These are phyloP conservation scores for Chrysopilus asiliformis DNA, from an alignment of 2,888 invertebrate genomes.

Conservation along the genomic window DNA sequence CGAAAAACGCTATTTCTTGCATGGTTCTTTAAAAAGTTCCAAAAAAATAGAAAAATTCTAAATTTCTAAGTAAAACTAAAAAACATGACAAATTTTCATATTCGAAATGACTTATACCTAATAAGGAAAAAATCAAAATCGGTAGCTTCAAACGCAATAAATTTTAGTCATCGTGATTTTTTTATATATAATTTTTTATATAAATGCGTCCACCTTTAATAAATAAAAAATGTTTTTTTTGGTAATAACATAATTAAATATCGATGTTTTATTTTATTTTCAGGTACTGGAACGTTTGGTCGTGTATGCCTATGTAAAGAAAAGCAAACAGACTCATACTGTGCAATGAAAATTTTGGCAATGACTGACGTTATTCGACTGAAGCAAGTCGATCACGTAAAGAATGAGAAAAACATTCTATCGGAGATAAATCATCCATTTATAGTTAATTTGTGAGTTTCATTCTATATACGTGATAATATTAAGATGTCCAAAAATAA, in stretches of 20 bases:
- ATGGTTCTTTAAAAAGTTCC: too few species aligned
- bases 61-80: too few species aligned
- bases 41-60: too few species aligned
- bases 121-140: too few species aligned
- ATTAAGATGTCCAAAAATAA: neutral
- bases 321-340: constrained; percentile 63
- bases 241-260: neutral
- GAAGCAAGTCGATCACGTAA: constrained; percentile 94
- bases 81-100: too few species aligned
- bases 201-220: neutral
- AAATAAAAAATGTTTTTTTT: neutral
- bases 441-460: constrained; percentile 80
- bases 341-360: constrained; percentile 89
- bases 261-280: constrained; percentile 21
- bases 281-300: constrained; percentile 94
- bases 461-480: neutral
- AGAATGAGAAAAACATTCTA: constrained; percentile 90
- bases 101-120: too few species aligned
- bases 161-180: too few species aligned
- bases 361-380: constrained; percentile 87
- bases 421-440: constrained; percentile 89
- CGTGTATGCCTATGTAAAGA: constrained; percentile 83
- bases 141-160: too few species aligned
- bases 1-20: too few species aligned
- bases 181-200: too few species aligned